Conservation (phyloP, 2,113 vertebrate species). For the Donacobius atricapilla region DNA sequence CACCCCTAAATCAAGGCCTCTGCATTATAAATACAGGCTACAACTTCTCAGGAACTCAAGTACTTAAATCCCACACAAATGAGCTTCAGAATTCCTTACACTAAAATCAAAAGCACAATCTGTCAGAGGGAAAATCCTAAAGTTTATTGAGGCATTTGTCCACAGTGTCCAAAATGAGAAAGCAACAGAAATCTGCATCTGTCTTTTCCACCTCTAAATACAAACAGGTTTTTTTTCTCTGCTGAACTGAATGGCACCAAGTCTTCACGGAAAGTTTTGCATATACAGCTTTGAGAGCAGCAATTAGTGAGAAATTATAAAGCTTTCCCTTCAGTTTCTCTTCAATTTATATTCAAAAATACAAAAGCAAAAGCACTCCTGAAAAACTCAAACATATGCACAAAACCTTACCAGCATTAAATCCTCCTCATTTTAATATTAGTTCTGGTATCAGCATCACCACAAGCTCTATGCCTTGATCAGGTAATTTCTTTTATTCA, state of each 20-base stretch:
- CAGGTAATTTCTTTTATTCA: constrained; percentile 22
- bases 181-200: not conserved
- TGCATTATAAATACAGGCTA: not conserved
- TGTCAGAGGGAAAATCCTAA: not conserved
- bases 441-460: not conserved
- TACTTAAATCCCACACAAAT: not conserved
- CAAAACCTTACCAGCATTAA: not conserved
- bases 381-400: not conserved
- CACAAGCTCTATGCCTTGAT: not conserved
- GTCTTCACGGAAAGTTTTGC: not conserved
- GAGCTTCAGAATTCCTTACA: not conserved
- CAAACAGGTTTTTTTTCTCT: not conserved
- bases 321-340: not conserved
- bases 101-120: not conserved
- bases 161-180: not conserved
- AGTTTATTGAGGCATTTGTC: not conserved
- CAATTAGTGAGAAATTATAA: not conserved
- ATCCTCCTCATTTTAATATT: not conserved
- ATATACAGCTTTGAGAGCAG: not conserved
- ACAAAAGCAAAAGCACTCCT: not conserved
- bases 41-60: not conserved
- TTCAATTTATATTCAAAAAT: not conserved
- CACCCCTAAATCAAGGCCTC: not conserved
- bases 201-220: not conserved
- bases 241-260: not conserved